These are phyloP conservation scores for Nemopilema nomurai DNA, from an alignment of 30 jellyfish, hydroid and myxozoan species.

Conservation along the genomic window DNA sequence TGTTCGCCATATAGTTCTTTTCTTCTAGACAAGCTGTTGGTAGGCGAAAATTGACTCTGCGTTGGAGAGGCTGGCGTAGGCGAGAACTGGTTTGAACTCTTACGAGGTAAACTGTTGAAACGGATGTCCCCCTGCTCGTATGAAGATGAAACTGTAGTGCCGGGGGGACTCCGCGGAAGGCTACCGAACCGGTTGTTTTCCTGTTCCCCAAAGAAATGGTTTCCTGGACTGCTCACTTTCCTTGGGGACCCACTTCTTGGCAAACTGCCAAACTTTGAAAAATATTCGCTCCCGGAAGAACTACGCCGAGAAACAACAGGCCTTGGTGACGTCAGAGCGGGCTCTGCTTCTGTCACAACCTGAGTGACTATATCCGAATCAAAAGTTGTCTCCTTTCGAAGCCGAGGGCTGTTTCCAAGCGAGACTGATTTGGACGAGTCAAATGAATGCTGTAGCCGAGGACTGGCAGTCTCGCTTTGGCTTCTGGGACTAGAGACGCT, in stretches of 20 bases:
- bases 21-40: background rate
- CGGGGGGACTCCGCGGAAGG: slow-evolving; percentile 4
- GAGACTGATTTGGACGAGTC: slow-evolving; percentile 25
- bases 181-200: background rate
- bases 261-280: background rate
- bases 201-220: slow-evolving; percentile 1
- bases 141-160: slow-evolving; percentile 19
- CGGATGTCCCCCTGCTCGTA: slow-evolving; percentile 7
- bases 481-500: slow-evolving; percentile 25
- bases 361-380: slow-evolving; percentile 32
- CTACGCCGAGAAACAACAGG: slow-evolving; percentile 20
- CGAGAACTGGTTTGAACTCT: background rate
- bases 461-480: slow-evolving; percentile 32
- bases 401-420: slow-evolving; percentile 44
- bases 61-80: background rate
- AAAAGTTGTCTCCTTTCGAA: slow-evolving; percentile 43
- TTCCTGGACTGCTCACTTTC: background rate
- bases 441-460: slow-evolving; percentile 22
- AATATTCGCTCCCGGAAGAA: slow-evolving; percentile 39
- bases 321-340: slow-evolving; percentile 19
- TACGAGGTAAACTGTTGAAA: slow-evolving; percentile 18
- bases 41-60: background rate
- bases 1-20: too few relatives aligned
- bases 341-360: slow-evolving; percentile 22
- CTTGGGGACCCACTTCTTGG: background rate